Evolutionary conservation across 2,888 invertebrate genomes (phyloP), one percentile per base, ranked within the genome.

Genomic region (Aphrophora alni): DNA sequence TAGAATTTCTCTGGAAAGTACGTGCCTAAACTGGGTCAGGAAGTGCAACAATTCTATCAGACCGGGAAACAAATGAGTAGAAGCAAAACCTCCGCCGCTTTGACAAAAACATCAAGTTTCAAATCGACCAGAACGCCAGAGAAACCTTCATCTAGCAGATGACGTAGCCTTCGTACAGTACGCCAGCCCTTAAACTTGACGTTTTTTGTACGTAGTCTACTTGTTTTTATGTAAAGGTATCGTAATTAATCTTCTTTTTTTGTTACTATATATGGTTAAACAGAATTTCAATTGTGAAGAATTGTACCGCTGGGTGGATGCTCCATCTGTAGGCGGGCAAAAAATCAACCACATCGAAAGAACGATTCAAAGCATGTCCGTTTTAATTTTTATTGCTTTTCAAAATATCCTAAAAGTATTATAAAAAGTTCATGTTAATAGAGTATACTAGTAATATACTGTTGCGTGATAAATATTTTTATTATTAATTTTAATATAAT

Each of bases 31-130:
- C 51, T 78, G 28, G 78, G 78, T 72, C 73, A 72, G 27, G 28
- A 51, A 78, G 44, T 59, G 78, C 44, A 71, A 72, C 78, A 72
- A 78, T 78, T 27, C 38, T 51, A 38, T 70, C 68, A 71, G 21
- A 38, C 38, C 72, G 78, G 78, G 72, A 78, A 78, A 78, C 78
- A 78, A 78, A 78, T 72, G 78, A 71, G 71, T 7, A 21, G 21
- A 4, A 59, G 59, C 59, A 59, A 59, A 59, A 59, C 59, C 59
- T 21, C 1, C 21, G 59, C 59, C 59, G 59, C 59, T 59, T 59
- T 59, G 59, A 59, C 59, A 59, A 59, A 59, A 59, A 59, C 59
- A 7, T 1, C 59, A 21, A 21, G 21, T 21, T 59, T 59, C 21
- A 59, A 59, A 59, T 59, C 59, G 59, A 59, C 21, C 59, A 59